Evolutionary conservation across 1,140 invertebrate species (phyloP), one percentile per base, ranked within the genome.

Genomic region (Pseudobourletiella spinata): DNA sequence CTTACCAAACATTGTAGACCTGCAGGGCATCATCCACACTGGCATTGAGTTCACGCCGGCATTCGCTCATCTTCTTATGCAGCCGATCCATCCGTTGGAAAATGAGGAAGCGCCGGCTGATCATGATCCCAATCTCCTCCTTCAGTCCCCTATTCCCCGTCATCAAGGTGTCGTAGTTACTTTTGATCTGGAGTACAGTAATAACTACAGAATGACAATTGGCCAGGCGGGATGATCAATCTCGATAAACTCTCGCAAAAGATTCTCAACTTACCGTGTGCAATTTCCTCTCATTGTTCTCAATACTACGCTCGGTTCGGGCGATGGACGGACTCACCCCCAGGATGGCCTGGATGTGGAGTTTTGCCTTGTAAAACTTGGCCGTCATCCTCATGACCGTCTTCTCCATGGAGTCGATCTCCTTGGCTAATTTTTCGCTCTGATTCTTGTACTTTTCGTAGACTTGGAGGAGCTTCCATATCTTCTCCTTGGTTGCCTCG

Each of bases 361-460:
- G 26, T 39, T 55, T 55, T 8, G 52, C 22, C 18, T 55, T 55
- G 20, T 55, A 55, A 55, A 55, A 55, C 22, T 55, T 55, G 4
- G 52, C 22, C 2, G 52, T 55, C 32, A 55, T 55, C 26, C 20
- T 55, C 22, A 6, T 14, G 14, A 55, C 30, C 3, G 52, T 55
- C 18, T 20, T 55, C 3, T 55, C 52, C 52, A 55, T 35, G 14
- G 28, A 35, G 4, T 35, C 11, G 3, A 55, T 55, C 11, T 55
- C 52, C 26, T 15, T 8, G 2, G 16, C 8, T 3, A 55, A 20
- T 32, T 55, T 4, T 3, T 55, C 52, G 2, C 30, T 32, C 39
- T 55, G 52, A 32, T 3, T 24, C 22, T 55, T 55, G 18, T 55
- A 55, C 18, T 55, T 32, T 39, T 55, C 52, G 22, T 55, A 55